These are phyloP conservation scores for Macropis europaea DNA, from an alignment of 2,888 invertebrate species.

Conservation along the genomic window DNA sequence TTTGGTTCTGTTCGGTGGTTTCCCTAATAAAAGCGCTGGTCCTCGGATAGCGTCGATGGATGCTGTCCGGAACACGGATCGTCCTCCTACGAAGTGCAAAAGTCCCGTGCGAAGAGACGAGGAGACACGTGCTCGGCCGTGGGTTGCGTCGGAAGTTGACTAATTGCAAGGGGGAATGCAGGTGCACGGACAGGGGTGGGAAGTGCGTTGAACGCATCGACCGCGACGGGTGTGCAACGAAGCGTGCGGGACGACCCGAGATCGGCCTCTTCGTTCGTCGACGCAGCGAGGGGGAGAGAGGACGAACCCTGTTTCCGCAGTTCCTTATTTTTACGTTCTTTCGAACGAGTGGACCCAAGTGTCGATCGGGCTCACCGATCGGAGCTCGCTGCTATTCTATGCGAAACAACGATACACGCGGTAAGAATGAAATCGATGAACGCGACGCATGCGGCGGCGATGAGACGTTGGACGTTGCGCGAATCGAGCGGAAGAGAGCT, in stretches of 20 bases:
- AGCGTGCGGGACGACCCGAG: neutral
- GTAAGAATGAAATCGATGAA: slow-evolving; percentile 5
- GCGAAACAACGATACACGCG: slow-evolving; percentile 23
- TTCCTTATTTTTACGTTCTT: slow-evolving; percentile 14
- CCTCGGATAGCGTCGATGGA: neutral
- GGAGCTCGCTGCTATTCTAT: slow-evolving; percentile 26
- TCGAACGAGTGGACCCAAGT: slow-evolving; percentile 45
- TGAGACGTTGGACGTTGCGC: neutral
- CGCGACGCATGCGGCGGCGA: neutral
- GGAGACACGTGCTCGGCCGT: no score
- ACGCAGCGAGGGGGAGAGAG: neutral
- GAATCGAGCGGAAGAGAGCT: slow-evolving; percentile 23
- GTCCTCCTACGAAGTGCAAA: neutral
- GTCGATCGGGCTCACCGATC: slow-evolving; percentile 33
- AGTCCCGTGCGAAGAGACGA: no score
- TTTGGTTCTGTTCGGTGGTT: neutral
- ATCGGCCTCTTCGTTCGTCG: neutral
- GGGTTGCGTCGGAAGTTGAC: no score
- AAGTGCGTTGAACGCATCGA: no score
- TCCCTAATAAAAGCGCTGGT: neutral
- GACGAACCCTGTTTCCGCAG: slow-evolving; percentile 24
- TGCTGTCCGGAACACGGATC: neutral
- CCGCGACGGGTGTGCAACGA: no score
- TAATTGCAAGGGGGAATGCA: no score
- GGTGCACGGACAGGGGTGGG: no score